Evolutionary conservation across 2,888 invertebrate species (phyloP), one percentile per base, ranked within the genome.

Genomic region (Ochropacha duplaris): DNA sequence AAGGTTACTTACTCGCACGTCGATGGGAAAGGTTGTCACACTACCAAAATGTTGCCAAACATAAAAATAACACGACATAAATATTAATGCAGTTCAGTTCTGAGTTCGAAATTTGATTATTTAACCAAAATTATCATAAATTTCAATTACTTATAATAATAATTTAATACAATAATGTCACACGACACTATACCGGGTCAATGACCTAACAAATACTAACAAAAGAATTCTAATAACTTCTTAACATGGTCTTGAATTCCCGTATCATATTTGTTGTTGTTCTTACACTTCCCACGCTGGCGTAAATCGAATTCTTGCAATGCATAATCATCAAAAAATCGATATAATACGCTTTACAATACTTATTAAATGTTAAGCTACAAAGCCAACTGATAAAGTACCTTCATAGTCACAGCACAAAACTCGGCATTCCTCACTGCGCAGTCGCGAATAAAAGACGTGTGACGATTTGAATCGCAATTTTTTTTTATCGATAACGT

Each of bases 321-420:
- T 61, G 68, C 71, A 61, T 62, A 66, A 64, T 76, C 69, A 74
- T 70, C 72, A 44, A 67, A 72, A 76, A 81, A 79, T 80, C 77
- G 78, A 80, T 76, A 79, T 62, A 57, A 67, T 44, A 8, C 44
- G 44, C 44, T 44, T 44, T 44, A 44, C 39, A 39, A 39, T 16
- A 39, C 19, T 44, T 44, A 44, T 44, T 44, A 44, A 44, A 44
- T 44, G 44, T 44, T 44, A 44, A 44, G 44, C 44, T 44, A 44
- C 44, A 44, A 44, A 19, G 44, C 44, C 19, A 44, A 44, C 44
- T 44, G 44, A 44, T 44, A 44, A 44, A 9, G 19, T 44, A 44
- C 44, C 44, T 55, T 31, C 49, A 24, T 22, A 26, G 49, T 55
- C 55, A 31, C 55, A 55, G 26, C 55, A 55, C 55, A 49, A 55